phyloP scores from a whole-genome alignment of 2,113 vertebrate species.

The Arenaria interpres region DNA sequence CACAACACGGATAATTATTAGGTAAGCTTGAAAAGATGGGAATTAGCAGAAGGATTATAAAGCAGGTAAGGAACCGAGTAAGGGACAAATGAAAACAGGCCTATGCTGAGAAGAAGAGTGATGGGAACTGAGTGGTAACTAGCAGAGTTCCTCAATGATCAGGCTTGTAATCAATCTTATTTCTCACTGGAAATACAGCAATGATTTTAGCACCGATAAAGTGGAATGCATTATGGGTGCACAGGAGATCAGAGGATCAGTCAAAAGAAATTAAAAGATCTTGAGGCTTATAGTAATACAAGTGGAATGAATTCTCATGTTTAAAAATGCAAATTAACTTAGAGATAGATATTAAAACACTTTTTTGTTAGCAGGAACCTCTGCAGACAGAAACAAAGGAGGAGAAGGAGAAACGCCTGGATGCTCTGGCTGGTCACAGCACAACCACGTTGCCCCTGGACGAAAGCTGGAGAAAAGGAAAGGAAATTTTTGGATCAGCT shows the following conservation, averaged over 20 bases:
- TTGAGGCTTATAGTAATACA: neutral
- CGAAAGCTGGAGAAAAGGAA: neutral
- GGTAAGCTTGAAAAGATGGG: constrained; percentile 7
- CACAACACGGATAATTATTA: neutral
- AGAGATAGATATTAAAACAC: neutral
- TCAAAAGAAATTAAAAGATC: constrained; percentile 11
- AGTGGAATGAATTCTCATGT: neutral
- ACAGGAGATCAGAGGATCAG: neutral
- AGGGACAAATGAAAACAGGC: neutral
- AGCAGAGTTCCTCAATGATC: neutral
- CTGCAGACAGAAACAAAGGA: neutral
- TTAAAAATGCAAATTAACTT: neutral
- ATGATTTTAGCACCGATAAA: neutral
- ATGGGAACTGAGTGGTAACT: neutral
- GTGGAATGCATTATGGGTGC: neutral
- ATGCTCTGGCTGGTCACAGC: neutral
- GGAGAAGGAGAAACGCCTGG: neutral
- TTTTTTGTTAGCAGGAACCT: neutral
- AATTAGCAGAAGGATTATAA: constrained; percentile 41
- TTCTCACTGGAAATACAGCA: neutral
- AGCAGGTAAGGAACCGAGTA: neutral
- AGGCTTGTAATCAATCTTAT: neutral
- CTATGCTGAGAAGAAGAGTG: neutral
- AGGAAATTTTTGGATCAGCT: neutral
- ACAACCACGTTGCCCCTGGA: neutral